Evolutionary conservation across 2,797 vertebrate species (phyloP).

Genomic region (Megaceryle alcyon): DNA sequence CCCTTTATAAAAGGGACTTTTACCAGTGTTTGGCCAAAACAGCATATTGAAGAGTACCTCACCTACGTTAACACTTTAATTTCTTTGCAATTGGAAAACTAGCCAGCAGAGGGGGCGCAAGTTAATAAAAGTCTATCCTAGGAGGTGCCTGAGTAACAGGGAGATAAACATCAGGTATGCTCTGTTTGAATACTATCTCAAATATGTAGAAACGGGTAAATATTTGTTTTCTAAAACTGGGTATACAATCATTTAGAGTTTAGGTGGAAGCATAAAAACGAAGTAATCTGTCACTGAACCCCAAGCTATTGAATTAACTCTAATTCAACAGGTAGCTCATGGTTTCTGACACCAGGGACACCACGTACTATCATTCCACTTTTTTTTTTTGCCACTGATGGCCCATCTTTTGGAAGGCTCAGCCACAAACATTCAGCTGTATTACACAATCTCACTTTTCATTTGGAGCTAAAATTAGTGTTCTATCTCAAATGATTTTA

Average conservation of each 20-base stretch:
- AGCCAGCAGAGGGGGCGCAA: constrained; percentile 75
- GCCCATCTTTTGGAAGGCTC: neutral
- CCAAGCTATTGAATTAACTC: neutral
- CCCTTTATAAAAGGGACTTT: neutral
- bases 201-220: neutral
- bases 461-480: neutral
- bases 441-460: neutral
- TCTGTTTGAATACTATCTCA: neutral
- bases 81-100: constrained; percentile 36
- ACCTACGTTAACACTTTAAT: rapidly evolving
- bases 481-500: neutral
- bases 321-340: neutral
- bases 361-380: neutral
- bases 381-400: neutral
- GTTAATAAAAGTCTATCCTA: constrained; percentile 28
- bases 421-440: neutral
- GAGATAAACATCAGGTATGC: neutral
- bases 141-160: neutral
- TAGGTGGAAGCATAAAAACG: neutral
- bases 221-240: neutral
- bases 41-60: neutral
- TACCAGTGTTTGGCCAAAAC: neutral
- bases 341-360: neutral
- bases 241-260: no score
- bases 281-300: neutral